A percentile compares a stretch with the other conserved stretches of the same genome.
Conservation (phyloP, 2,797 vertebrate genomes). For the Pseudochromis fuscus region DNA sequence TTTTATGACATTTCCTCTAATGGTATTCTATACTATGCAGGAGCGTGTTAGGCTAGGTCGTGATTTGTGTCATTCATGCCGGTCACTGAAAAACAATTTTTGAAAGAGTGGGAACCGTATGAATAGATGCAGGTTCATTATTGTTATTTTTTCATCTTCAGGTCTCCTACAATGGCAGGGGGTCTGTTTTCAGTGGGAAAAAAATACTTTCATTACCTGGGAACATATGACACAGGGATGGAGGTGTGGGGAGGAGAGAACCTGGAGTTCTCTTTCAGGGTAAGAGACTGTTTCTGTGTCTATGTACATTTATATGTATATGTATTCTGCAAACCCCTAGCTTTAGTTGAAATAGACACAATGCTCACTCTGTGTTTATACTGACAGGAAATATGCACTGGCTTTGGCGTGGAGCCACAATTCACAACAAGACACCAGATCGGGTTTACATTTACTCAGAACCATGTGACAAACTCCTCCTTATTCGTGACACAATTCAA, state of each 20-base stretch:
- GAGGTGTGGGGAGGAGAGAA: constrained; percentile 99
- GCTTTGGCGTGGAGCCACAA: constrained; percentile 6
- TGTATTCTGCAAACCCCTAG: background rate
- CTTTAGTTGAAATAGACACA: background rate
- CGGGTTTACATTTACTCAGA: constrained; percentile 44
- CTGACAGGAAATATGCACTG: constrained; percentile 2
- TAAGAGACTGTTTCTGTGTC: constrained; percentile 73
- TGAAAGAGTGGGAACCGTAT: no score
- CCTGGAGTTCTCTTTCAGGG: constrained; percentile 98
- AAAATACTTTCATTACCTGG: constrained; percentile 95
- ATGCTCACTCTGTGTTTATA: background rate
- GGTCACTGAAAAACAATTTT: no score
- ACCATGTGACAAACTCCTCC: constrained; percentile 11
- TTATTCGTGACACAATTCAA: constrained; percentile 23
- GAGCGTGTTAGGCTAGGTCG: no score
- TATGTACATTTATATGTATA: constrained; percentile 3
- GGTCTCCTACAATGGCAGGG: constrained; percentile 99
- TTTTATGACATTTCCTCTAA: no score
- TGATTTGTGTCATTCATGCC: no score
- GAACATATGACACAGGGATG: constrained; percentile 99
- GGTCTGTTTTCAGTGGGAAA: constrained; percentile 95
- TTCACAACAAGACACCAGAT: background rate
- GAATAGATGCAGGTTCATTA: background rate
- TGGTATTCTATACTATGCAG: no score
- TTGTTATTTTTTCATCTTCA: constrained; percentile 56